A percentile compares a stretch with the other conserved stretches of the same genome.
Conservation (phyloP, 2,888 invertebrate species). For the Zeuzera pyrina region DNA sequence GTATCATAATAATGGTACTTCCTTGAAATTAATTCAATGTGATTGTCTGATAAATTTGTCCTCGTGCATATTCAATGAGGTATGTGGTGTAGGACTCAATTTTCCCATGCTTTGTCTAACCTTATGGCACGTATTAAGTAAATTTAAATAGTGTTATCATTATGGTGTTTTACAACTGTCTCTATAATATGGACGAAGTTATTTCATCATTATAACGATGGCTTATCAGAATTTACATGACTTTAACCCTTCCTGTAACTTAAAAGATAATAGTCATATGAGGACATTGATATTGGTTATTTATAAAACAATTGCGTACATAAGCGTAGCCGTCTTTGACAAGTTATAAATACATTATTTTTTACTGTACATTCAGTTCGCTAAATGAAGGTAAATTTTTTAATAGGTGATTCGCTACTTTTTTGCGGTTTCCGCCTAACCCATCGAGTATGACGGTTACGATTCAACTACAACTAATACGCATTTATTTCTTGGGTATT, state of each 20-base stretch:
- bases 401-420: constrained; percentile 57
- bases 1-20: constrained; percentile 45
- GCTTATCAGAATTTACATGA: too few relatives aligned
- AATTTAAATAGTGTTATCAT: background rate
- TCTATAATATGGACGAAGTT: too few relatives aligned
- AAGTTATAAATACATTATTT: too few relatives aligned
- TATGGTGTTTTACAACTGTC: too few relatives aligned
- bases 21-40: constrained; percentile 64
- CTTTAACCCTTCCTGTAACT: too few relatives aligned
- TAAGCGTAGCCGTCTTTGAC: too few relatives aligned
- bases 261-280: too few relatives aligned
- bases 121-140: constrained; percentile 8
- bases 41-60: constrained; percentile 57
- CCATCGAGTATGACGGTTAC: constrained; percentile 66
- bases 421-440: constrained; percentile 69
- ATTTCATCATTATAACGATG: too few relatives aligned
- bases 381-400: too few relatives aligned
- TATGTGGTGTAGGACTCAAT: constrained; percentile 38
- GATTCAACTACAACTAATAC: constrained; percentile 50
- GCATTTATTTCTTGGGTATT: constrained; percentile 31
- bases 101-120: constrained; percentile 44
- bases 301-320: too few relatives aligned
- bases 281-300: too few relatives aligned
- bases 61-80: constrained; percentile 54
- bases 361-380: too few relatives aligned